Evolutionary conservation across 2,888 invertebrate species (phyloP), one percentile per base, ranked within the genome.

Genomic region (Chydorus sphaericus): DNA sequence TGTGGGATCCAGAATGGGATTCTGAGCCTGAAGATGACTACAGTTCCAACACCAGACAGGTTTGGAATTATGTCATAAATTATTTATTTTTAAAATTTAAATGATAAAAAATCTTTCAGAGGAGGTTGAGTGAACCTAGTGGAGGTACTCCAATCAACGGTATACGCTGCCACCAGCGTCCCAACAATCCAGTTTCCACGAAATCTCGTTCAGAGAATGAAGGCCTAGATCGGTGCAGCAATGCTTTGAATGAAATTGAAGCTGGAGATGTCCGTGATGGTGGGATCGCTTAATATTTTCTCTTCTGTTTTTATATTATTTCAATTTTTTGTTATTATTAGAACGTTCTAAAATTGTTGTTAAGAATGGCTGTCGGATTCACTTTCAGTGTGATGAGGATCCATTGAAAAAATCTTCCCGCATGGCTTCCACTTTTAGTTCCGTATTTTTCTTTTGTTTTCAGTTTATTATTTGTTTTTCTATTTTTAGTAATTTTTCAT

Each of bases 261-360:
- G 93, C 92, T 30, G 90, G 90, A 8, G 91, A 92, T 71, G 77
- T 93, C 61, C 77, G 89, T 70, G 90, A 91, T 72, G 91, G 90
- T 91, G 75, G 74, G 74, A 69, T 52, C 65, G 29, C n/a, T n/a
- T n/a, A n/a, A n/a, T n/a, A n/a, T n/a, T n/a, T n/a, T n/a, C n/a
- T n/a, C n/a, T n/a, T n/a, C n/a, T n/a, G n/a, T n/a, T n/a, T n/a
- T n/a, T n/a, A n/a, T n/a, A n/a, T 36, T 31, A 36, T 18, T n/a
- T 20, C 16, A 1, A n/a, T 16, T 53, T 18, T 18, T 36, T 16
- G 10, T 1, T 53, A n/a, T 38, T 11, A 6, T 53, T 20, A 8
- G 4, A 23, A n/a, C 28, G 29, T 37, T 53, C 7, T 37, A 7
- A 10, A 53, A n/a, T n/a, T 2, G 8, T 37, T 53, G n/a, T 18